Base-by-base conservation (phyloP, 2,888 invertebrate genomes). In the Papilio demoleus region DNA sequence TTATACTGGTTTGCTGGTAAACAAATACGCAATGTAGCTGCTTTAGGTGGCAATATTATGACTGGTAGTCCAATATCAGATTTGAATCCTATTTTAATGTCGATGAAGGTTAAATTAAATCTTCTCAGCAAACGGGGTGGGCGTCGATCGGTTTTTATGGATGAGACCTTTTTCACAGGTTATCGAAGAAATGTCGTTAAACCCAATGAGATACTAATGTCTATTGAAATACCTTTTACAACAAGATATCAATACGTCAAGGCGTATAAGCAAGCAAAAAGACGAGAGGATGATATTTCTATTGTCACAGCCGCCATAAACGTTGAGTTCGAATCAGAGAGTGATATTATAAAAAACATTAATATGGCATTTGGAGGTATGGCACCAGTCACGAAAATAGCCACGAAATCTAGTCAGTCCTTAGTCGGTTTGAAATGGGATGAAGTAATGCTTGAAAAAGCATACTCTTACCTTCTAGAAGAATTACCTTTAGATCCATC, bases 41-140 rank as follows among this genome's bases (percentile, higher is more conserved):
- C 97, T 14, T 88, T 99, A 53, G 98, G 97, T 53, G 98, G 99
- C 19, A 99, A 99, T 81, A 97, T 99, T 73, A 97, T 98, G 95
- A 98, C 98, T 0, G 97, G 97, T 22, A 98, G 98, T 88, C 99
- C 99, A 0, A 99, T 99, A 82, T 98, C 98, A 0, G 99, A 99
- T 88, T 93, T 99, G 81, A 97, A 98, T 88, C 99, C 99, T 0
- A 95, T 99, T 74, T 94, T 99, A 71, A 95, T 98, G 94, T 97
- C 98, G 0, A 94, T 96, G 17, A 94, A 97, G 77, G 95, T 97
- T 53, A 95, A 97, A 79, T 83, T 96, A n/a, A 94, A 95, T 76
- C 82, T 96, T 1, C 79, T 93, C 14, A 96, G 95, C 77, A 88
- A 83, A 76, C 74, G 90, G 72, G 88, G 85, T 47, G 94, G 94